Base-by-base conservation (phyloP, 2,113 vertebrate species). In the Mungos mungo region DNA sequence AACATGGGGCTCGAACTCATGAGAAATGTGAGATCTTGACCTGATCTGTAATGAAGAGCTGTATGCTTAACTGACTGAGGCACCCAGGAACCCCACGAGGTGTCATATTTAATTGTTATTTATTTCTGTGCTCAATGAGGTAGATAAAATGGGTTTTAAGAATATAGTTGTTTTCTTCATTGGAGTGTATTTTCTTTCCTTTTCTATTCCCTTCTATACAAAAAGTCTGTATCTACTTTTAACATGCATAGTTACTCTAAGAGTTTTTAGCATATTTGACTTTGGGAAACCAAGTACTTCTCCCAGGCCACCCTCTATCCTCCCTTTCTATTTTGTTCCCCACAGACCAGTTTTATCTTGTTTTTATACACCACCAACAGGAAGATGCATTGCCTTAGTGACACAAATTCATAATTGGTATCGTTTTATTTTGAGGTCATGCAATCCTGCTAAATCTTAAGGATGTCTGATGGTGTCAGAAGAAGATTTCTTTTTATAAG, bases 41-140 rank as follows among this genome's bases (percentile, higher is more conserved):
- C 21, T 60, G 21, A 60, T 60, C 57, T 60, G 57, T 60, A 60
- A 60, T 60, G 7, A 60, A 23, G 57, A 25, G 57, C 23, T 60
- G 7, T 21, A 60, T 60, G 57, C 57, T 23, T 60, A 23, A 60
- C 21, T 60, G 57, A 60, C 57, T 60, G 57, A 60, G 57, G 21
- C 57, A 60, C 57, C 57, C 57, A 60, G 21, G 21, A 60, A 5
- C 21, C 21, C 57, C 21, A 93, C 88, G 33, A 83, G 45, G 41
- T 76, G 12, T 45, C 72, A 31, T 77, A 47, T 68, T 33, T 29
- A 79, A 41, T 23, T 92, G 45, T 60, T 31, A 54, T 83, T 94
- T 94, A 82, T 95, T 95, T 86, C 33, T 86, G 15, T 96, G 25
- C 88, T 92, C 29, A 94, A 15, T 80, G 74, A 69, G 52, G 41